A percentile compares a stretch with the other conserved stretches of the same genome.
Conservation (phyloP, 2,113 vertebrate species). For the Muntiacus muntjak region DNA sequence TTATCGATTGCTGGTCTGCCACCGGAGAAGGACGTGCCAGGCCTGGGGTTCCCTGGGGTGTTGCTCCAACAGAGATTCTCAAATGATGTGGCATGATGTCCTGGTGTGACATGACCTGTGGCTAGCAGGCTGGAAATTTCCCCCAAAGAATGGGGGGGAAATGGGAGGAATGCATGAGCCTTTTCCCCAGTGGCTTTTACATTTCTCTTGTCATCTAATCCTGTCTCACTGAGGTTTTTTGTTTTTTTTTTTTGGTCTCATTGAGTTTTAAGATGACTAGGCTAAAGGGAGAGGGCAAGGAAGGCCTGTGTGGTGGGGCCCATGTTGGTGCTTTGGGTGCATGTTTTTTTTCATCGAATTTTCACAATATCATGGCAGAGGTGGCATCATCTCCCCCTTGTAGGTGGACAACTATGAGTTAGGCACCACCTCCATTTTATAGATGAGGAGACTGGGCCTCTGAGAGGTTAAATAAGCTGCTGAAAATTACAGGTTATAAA, state of each 20-base stretch:
- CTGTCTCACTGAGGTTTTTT: not conserved
- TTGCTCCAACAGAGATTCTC: not conserved
- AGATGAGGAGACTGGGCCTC: not conserved
- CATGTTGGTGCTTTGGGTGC: fast-evolving
- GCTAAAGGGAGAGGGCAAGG: not conserved
- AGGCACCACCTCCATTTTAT: not conserved
- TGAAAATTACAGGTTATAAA: not conserved
- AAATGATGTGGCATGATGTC: not conserved
- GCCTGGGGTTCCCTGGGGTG: not conserved
- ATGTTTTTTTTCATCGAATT: not conserved
- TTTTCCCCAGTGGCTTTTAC: not conserved
- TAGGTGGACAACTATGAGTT: not conserved
- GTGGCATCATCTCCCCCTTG: not conserved
- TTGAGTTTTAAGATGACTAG: not conserved
- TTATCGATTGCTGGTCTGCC: not conserved
- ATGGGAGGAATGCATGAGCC: not conserved
- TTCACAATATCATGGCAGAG: not conserved
- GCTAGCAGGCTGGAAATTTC: not conserved
- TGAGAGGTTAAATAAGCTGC: not conserved
- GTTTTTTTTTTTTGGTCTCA: not conserved
- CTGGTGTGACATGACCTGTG: not conserved
- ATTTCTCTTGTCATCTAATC: not conserved
- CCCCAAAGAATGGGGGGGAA: not conserved
- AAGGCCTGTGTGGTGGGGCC: not conserved
- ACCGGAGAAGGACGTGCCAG: not conserved